Evolutionary conservation across 2,888 invertebrate genomes (phyloP), one percentile per base, ranked within the genome.

Genomic region (Drosophila austrosaltans): DNA sequence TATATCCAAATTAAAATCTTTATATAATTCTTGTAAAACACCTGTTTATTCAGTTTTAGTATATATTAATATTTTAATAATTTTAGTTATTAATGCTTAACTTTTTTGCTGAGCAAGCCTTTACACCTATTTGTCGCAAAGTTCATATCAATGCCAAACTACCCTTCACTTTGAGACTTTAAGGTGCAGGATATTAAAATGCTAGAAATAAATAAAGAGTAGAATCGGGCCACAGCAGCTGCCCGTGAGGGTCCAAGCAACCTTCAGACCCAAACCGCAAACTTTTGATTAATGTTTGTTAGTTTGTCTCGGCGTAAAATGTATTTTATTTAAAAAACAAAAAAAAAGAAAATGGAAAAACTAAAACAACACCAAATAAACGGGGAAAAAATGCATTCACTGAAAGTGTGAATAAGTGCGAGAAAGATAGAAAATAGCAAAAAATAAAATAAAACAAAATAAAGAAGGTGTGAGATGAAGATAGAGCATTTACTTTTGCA

Each of bases 271-370:
- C 79, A 48, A 70, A 75, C 72, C 73, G 73, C 77, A 82, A 87
- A 74, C 78, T 87, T 83, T 84, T 83, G 83, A 83, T 83, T 87
- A 83, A 83, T 83, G 83, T 83, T 83, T 80, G 82, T 84, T 78
- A 82, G 87, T 85, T 82, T 75, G 76, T 76, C 76, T 77, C 67
- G 70, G 62, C 78, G 82, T 79, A 76, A 81, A 82, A 87, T 87
- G 81, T 86, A 85, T 84, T 84, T 87, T 81, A 80, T 83, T 87
- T 78, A 83, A 82, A 72, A 80, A 82, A 84, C 80, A 82, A 78
- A 58, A 53, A 8, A 48, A 22, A 8, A 2, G 3, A 12, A 22
- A 48, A 48, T 25, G 22, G 36, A 8, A 36, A 72, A 72, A 72
- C 65, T 72, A 72, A 66, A 65, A 36, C 36, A 36, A 36, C 72